phyloP scores from a whole-genome alignment of 2,113 vertebrate species.

The Pontoporia blainvillei region DNA sequence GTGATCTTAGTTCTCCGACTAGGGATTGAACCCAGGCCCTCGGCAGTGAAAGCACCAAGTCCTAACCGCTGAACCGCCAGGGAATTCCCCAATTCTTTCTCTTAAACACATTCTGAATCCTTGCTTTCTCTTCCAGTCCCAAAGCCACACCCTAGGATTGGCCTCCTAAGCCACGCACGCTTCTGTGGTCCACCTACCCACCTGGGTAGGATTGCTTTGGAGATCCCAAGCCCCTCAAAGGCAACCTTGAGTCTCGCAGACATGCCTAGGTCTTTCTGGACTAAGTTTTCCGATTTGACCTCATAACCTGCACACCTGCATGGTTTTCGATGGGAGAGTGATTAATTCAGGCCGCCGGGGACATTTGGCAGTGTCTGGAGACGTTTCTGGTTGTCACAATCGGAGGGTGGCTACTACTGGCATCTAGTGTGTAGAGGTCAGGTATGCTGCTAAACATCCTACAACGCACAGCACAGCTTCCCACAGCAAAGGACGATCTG shows the following conservation, averaged over 20 bases:
- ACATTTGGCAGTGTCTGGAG: background rate
- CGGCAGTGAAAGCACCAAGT: background rate
- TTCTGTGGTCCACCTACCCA: fast-evolving
- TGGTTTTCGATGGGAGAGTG: background rate
- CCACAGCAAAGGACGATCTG: background rate
- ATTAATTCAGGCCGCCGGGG: background rate
- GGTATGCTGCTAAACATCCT: background rate
- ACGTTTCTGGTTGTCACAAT: background rate
- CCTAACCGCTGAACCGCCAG: background rate
- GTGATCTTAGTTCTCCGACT: background rate
- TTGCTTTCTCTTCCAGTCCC: background rate
- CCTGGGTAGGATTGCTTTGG: background rate
- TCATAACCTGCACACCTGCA: fast-evolving
- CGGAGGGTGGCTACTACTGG: background rate
- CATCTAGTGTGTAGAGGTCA: background rate
- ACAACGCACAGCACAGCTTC: background rate
- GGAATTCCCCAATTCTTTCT: background rate
- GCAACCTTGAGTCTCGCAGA: background rate
- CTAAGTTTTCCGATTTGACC: background rate
- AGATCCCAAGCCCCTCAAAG: background rate
- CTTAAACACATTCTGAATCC: background rate
- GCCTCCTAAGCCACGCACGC: background rate
- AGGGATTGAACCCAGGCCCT: background rate
- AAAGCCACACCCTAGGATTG: background rate
- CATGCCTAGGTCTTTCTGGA: background rate